Base-by-base conservation (phyloP, 1,140 invertebrate genomes). In the Drosophila sproati region DNA sequence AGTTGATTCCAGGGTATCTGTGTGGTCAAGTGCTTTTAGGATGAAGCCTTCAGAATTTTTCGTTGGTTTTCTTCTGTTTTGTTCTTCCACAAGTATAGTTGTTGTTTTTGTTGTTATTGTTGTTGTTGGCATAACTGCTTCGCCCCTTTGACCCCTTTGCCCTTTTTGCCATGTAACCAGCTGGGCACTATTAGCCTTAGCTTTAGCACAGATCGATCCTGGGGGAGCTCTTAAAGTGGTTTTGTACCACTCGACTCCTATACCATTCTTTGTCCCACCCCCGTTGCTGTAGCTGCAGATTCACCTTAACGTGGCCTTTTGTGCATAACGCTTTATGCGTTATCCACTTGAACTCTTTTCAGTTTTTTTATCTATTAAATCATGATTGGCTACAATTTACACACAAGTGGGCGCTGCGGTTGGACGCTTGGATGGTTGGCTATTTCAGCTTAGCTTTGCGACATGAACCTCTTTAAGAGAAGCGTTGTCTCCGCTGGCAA, bases 371-470 rank as follows among this genome's bases (percentile, higher is more conserved):
- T 88, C 83, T 88, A 88, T 88, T 88, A 88, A 88, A 88, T 88
- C 83, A 88, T 88, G 83, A 88, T 88, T 88, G 85, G 85, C 83
- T 83, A 88, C 82, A 88, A 87, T 85, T 89, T 80, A 83, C 81
- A 80, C 81, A 88, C 80, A 88, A 88, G 73, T 88, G 80, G 77
- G 71, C 68, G 56, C 32, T 63, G n/a, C 20, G 7, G 41, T 2
- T 5, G 39, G 20, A n/a, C 4, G 29, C 7, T 41, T 43, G 41
- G 8, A 28, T 1, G 3, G 54, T 7, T 57, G 12, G 34, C 2
- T 6, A 20, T 31, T 28, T 37, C 5, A 37, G 35, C 32, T 31
- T n/a, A 34, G 34, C 51, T 72, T 51, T 32, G 69, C 69, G 62
- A 72, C 61, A 66, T 20, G 28, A 72, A 50, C 50, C 50, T 61